Evolutionary conservation across 2,888 invertebrate species (phyloP).

Genomic region (Harpalus rufipes): DNA sequence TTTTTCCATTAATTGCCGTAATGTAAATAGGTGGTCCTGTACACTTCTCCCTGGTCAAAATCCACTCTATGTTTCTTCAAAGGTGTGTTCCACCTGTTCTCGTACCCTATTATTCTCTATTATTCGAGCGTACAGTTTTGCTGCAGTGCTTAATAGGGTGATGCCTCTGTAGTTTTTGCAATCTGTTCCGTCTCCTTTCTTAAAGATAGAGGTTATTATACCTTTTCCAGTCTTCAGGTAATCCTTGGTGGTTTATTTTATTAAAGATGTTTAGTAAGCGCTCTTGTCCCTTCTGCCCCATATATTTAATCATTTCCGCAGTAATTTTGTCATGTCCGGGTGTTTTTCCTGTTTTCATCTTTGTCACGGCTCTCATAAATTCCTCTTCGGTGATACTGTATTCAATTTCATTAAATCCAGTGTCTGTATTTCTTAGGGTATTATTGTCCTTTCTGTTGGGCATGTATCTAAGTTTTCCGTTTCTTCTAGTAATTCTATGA

Average conservation of each 20-base stretch:
- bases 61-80: constrained; percentile 66
- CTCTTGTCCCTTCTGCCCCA: background rate
- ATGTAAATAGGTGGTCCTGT: constrained; percentile 54
- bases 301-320: background rate
- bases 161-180: constrained; percentile 67
- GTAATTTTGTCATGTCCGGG: too few relatives aligned
- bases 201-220: constrained; percentile 67
- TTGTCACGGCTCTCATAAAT: too few relatives aligned
- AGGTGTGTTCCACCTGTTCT: constrained; percentile 22
- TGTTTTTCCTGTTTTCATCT: too few relatives aligned
- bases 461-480: too few relatives aligned
- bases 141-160: constrained; percentile 47
- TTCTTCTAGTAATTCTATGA: too few relatives aligned
- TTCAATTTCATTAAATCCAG: too few relatives aligned
- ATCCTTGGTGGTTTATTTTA: background rate
- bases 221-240: constrained; percentile 68
- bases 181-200: constrained; percentile 60
- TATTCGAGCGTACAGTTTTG: constrained; percentile 63
- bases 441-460: too few relatives aligned
- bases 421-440: background rate
- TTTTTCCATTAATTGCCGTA: too few relatives aligned
- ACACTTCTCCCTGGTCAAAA: constrained; percentile 61
- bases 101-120: constrained; percentile 62
- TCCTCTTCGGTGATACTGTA: too few relatives aligned
- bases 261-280: background rate